A percentile compares a stretch with the other conserved stretches of the same genome.
Evolutionary conservation across 2,888 invertebrate species (phyloP).

Genomic region (Gastracanthus pulcherrimus): DNA sequence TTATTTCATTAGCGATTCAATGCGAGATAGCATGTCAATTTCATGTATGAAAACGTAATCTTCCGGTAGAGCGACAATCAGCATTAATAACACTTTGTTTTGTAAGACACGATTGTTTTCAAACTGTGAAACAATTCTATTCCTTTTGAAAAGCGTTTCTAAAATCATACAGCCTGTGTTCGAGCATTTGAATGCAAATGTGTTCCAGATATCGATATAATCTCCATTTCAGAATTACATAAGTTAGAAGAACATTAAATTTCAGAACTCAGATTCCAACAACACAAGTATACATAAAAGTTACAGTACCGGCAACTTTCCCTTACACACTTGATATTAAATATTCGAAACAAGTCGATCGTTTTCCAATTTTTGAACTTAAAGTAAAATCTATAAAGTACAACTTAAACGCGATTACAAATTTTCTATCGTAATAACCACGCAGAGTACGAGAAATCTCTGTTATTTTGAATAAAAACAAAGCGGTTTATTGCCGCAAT

Average conservation of each 20-base stretch:
- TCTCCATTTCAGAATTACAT: background rate
- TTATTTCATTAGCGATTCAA: background rate
- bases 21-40: background rate
- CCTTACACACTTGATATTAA: background rate
- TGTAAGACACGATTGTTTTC: too few relatives aligned
- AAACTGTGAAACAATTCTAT: too few relatives aligned
- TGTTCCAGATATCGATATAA: too few relatives aligned
- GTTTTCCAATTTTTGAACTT: background rate
- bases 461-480: too few relatives aligned
- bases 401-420: too few relatives aligned
- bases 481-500: too few relatives aligned
- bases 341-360: slow-evolving; percentile 4
- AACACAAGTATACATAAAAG: background rate
- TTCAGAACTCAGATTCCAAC: background rate
- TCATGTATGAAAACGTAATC: background rate
- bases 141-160: background rate
- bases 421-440: too few relatives aligned
- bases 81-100: too few relatives aligned
- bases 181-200: background rate
- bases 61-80: too few relatives aligned
- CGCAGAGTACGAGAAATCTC: too few relatives aligned
- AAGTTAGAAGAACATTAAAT: background rate
- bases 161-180: background rate
- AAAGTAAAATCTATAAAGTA: too few relatives aligned
- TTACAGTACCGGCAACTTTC: background rate